phyloP scores from a whole-genome alignment of 2,113 vertebrate genomes.

The Protobothrops flavoviridis region DNA sequence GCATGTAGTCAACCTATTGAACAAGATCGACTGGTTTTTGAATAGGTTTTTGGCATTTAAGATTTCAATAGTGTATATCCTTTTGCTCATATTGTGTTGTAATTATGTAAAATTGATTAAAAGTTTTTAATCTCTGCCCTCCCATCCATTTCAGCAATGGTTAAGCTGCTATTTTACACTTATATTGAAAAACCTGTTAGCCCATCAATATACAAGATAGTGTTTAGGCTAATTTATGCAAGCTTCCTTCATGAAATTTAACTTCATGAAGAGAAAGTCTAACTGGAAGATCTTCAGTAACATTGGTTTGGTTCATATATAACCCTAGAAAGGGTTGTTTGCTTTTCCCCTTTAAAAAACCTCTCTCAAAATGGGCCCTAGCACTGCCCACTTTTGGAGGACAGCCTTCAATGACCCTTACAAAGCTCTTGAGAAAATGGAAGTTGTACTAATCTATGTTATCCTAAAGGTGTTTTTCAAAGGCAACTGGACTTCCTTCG shows the following conservation, averaged over 20 bases:
- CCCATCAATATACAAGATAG: neutral
- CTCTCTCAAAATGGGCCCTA: neutral
- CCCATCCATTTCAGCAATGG: neutral
- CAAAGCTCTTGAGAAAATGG: neutral
- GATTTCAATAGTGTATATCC: neutral
- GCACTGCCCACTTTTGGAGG: neutral
- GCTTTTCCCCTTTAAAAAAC: neutral
- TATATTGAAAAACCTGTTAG: neutral
- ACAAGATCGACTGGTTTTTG: neutral
- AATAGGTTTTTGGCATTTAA: neutral
- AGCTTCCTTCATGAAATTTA: neutral
- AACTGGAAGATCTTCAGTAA: constrained; percentile 6
- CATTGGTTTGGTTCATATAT: neutral
- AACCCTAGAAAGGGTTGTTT: neutral
- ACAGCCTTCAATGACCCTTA: neutral
- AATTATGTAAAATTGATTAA: neutral
- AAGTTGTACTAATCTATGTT: neutral
- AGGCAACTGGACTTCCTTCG: neutral
- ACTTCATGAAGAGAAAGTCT: neutral
- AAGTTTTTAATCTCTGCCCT: neutral
- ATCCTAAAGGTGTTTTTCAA: neutral
- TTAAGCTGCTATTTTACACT: neutral
- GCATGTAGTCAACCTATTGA: neutral
- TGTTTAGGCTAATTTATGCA: neutral
- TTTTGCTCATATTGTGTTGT: neutral